These are phyloP conservation scores for Macrophya annulata DNA, from an alignment of 2,888 invertebrate species.

Conservation along the genomic window DNA sequence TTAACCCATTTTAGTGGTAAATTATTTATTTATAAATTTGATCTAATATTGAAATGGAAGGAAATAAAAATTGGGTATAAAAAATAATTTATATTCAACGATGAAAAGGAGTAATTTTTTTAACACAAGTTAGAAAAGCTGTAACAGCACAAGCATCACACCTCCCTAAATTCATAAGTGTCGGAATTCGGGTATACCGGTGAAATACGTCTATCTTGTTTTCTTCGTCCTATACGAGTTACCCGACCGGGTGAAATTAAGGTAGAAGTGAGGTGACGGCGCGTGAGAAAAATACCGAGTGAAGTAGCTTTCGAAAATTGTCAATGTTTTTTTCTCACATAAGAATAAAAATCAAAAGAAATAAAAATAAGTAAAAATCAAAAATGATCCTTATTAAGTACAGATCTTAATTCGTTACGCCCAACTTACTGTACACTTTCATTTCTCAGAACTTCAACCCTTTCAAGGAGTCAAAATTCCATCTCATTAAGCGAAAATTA, in stretches of 20 bases:
- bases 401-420: not conserved
- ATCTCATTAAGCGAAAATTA: not conserved
- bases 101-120: not conserved
- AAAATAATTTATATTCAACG: not conserved
- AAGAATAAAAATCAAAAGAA: not conserved
- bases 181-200: not conserved
- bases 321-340: not conserved
- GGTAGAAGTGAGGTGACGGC: not conserved
- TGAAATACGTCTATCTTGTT: conserved; percentile 9
- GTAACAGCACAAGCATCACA: not conserved
- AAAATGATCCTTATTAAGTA: not conserved
- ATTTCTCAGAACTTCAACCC: not conserved
- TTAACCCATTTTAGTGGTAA: not conserved
- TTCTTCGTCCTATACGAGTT: not conserved
- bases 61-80: not conserved
- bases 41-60: not conserved
- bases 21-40: not conserved
- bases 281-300: conserved; percentile 1
- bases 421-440: not conserved
- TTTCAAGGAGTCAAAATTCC: not conserved
- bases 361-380: not conserved
- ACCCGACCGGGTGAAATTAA: not conserved
- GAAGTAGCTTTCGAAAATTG: not conserved
- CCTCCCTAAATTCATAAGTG: conserved; percentile 5
- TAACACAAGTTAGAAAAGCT: not conserved